A percentile compares a stretch with the other conserved stretches of the same genome.
These are phyloP conservation scores for Parus major DNA, from an alignment of 2,113 vertebrate species.

Conservation along the genomic window DNA sequence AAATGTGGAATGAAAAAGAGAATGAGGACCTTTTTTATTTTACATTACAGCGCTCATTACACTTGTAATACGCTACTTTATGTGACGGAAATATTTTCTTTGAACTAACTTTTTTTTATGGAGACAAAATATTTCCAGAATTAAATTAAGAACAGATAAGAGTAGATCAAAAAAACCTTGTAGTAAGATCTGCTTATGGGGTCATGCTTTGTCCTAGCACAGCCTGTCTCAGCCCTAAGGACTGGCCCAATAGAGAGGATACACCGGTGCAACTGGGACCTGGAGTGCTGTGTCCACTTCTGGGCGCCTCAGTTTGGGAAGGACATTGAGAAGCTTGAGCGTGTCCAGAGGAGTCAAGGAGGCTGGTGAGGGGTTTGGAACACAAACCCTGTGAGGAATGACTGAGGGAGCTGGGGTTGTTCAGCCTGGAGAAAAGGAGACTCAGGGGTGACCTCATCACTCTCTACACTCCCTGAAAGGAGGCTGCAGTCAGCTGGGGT, in stretches of 20 bases:
- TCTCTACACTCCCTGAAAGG: too few relatives aligned
- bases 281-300: too few relatives aligned
- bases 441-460: too few relatives aligned
- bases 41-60: not conserved
- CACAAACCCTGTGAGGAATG: too few relatives aligned
- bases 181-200: not conserved
- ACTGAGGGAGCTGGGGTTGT: too few relatives aligned
- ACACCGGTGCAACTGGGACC: too few relatives aligned
- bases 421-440: too few relatives aligned
- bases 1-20: not conserved
- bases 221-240: not conserved
- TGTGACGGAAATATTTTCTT: not conserved
- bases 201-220: fast-evolving
- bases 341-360: too few relatives aligned
- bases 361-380: too few relatives aligned
- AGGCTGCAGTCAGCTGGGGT: too few relatives aligned
- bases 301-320: too few relatives aligned
- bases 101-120: not conserved
- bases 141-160: not conserved
- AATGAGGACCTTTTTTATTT: not conserved
- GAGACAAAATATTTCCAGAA: not conserved
- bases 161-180: not conserved
- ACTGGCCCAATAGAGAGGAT: fast-evolving
- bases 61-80: not conserved
- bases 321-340: too few relatives aligned